phyloP scores from a whole-genome alignment of 2,113 vertebrate species.

The Microcebus tavaratra region DNA sequence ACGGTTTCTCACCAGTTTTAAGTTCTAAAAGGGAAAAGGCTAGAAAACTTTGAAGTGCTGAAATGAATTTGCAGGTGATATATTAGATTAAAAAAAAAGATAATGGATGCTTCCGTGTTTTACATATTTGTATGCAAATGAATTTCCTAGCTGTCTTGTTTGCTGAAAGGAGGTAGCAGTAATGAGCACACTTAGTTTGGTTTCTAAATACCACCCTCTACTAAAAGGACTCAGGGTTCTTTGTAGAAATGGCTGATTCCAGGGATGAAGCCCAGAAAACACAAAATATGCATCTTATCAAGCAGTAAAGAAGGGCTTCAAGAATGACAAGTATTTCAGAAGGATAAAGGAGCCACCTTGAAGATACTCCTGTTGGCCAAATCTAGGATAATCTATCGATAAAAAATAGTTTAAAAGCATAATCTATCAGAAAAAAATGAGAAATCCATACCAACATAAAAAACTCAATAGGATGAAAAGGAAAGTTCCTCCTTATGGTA shows the following conservation, averaged over 20 bases:
- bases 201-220: not conserved
- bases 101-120: not conserved
- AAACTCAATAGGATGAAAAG: not conserved
- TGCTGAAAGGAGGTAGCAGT: not conserved
- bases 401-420: not conserved
- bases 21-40: not conserved
- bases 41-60: not conserved
- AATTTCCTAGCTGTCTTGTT: not conserved
- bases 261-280: not conserved
- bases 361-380: conserved; percentile 23
- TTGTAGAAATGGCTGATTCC: not conserved
- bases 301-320: not conserved
- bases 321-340: not conserved
- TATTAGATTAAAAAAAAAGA: not conserved
- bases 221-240: not conserved
- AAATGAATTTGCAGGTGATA: not conserved
- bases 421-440: not conserved
- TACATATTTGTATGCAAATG: not conserved
- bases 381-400: not conserved
- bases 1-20: not conserved
- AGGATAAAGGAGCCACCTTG: not conserved
- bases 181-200: not conserved
- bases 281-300: conserved; percentile 8
- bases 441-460: not conserved
- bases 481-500: not conserved